Base-by-base conservation (phyloP, 2,113 vertebrate species). In the Colinus virginianus region DNA sequence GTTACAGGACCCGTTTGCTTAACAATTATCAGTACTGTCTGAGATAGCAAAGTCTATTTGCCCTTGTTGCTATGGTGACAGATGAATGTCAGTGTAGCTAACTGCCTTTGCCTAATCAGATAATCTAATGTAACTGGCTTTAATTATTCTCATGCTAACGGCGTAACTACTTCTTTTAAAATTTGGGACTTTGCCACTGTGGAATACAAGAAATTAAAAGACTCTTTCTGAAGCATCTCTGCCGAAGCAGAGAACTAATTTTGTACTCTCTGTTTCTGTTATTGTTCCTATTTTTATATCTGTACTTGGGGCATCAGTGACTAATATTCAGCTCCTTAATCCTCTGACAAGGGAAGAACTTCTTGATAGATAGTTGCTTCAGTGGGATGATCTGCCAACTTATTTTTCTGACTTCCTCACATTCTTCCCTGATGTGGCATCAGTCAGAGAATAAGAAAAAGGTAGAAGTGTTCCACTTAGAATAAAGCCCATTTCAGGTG, bases 1-100 rank as follows among this genome's bases (percentile, higher is more conserved):
- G 53, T 66, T 93, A 26, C 38, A 81, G 79, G 96, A 92, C 81
- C 92, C 40, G 59, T 85, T 93, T 88, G 72, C 90, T 88, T 88
- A 84, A 95, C 95, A 97, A 84, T 84, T 40, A 34, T 70, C 70
- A 94, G 69, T 93, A 23, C 93, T 94, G 72, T 95, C 48, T 80
- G 40, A 74, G 93, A 83, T 88, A 96, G 90, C 75, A 93, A 94
- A 84, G 88, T 93, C 25, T 63, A 56, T 90, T 91, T 90, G 95
- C 85, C 84, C 70, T 10, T 4, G 96, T 97, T 97, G 70, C 96
- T 95, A 95, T 97, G 90, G 93, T 94, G 96, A 96, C 93, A 87
- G 53, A 88, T 95, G 91, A 81, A 87, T 93, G 64, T 90, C 81
- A 71, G 61, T 67, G 70, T 93, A 79, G 69, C 90, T 89, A 82